Evolutionary conservation across 2,113 vertebrate species (phyloP).

Genomic region (Gasterosteus aculeatus): DNA sequence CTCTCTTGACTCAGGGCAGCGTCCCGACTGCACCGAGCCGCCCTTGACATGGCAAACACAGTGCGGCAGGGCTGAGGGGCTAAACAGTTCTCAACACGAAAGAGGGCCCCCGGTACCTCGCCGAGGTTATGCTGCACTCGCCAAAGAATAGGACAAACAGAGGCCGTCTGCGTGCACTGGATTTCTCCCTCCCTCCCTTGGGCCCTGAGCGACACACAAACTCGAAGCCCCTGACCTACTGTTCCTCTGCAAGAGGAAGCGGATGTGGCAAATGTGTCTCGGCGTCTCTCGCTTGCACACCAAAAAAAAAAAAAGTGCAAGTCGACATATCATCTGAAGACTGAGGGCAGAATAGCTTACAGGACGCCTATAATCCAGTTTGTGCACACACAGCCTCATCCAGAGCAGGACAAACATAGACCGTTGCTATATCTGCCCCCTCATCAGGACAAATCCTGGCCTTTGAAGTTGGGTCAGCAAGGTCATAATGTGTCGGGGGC

Average conservation of each 20-base stretch:
- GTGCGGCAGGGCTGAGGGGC: not conserved
- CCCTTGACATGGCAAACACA: not conserved
- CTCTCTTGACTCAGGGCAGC: slow-evolving; percentile 1
- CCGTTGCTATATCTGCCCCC: not conserved
- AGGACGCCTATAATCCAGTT: slow-evolving; percentile 14
- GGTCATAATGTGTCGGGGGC: not conserved
- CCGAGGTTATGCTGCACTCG: slow-evolving; percentile 4
- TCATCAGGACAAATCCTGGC: not conserved
- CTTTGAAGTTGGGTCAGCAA: slow-evolving; percentile 10
- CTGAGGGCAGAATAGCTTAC: slow-evolving; percentile 22
- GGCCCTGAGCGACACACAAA: slow-evolving; percentile 37
- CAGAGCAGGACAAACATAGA: not conserved
- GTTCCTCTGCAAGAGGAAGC: slow-evolving; percentile 59
- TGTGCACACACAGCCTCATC: not conserved
- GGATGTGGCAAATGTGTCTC: slow-evolving; percentile 52
- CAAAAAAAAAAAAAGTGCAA: slow-evolving; percentile 32
- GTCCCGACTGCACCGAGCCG: not conserved
- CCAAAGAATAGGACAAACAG: not conserved
- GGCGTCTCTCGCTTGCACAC: slow-evolving; percentile 2
- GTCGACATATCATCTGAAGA: slow-evolving; percentile 15
- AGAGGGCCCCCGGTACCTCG: not conserved
- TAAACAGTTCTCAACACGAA: not conserved
- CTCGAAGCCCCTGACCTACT: slow-evolving; percentile 51
- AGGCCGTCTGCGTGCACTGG: slow-evolving; percentile 8
- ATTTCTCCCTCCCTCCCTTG: not conserved